Evolutionary conservation across 2,797 vertebrate genomes (phyloP).

Genomic region (Monodelphis domestica): DNA sequence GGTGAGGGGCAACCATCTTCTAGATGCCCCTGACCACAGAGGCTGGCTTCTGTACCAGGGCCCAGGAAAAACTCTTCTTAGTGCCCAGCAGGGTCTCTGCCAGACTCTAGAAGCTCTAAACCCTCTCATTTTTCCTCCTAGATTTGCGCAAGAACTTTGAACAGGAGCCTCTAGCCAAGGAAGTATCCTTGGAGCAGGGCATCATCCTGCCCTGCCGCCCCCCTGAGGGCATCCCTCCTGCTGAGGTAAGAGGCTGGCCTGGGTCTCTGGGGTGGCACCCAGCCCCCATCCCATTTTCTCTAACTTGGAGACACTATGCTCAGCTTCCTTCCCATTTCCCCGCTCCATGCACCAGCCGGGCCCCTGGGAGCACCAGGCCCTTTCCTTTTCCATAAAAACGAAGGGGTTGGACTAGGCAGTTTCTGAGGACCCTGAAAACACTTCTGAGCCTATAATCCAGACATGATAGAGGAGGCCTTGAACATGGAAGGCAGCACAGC

Average conservation of each 20-base stretch:
- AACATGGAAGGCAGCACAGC: neutral
- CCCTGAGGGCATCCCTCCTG: slow-evolving; percentile 95
- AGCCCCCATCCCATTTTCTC: neutral
- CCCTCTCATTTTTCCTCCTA: slow-evolving; percentile 75
- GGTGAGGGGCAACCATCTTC: neutral
- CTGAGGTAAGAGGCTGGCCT: slow-evolving; percentile 91
- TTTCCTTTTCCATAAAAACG: neutral
- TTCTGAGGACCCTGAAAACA: neutral
- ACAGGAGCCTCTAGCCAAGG: slow-evolving; percentile 95
- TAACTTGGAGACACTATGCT: neutral
- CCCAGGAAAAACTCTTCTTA: neutral
- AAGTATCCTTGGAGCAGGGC: slow-evolving; percentile 97
- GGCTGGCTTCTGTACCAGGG: neutral
- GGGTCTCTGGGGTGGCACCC: neutral
- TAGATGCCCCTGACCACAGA: neutral
- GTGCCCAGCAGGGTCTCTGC: neutral
- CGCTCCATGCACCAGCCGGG: neutral
- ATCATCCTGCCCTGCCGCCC: slow-evolving; percentile 95
- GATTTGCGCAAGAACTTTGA: slow-evolving; percentile 99
- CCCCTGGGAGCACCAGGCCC: neutral
- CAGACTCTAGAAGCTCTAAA: neutral
- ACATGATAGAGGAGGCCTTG: neutral
- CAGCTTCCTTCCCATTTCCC: neutral
- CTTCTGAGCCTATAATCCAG: neutral
- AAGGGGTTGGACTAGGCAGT: neutral